Evolutionary conservation across 1,140 invertebrate genomes (phyloP), one percentile per base, ranked within the genome.

Genomic region (Caenorhabditis briggsae): DNA sequence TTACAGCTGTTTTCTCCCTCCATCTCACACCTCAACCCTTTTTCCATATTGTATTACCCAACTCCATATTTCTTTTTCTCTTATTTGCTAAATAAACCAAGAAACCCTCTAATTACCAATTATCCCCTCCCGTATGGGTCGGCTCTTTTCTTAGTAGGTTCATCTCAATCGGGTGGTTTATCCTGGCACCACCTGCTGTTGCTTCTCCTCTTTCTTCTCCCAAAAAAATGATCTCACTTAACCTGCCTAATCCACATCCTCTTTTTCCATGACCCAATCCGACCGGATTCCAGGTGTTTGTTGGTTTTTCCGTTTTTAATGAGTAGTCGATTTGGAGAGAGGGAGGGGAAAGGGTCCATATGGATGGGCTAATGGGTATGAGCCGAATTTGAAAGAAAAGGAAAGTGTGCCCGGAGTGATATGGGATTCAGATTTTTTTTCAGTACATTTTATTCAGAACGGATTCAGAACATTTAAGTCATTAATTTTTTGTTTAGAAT

Each of bases 61-160:
- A 53, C 33, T 33, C 33, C 33, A 33, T 33, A 53, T 11, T 12
- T 53, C 16, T 53, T 18, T 18, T 18, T 5, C 5, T 58, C 56
- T 58, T 9, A 58, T n/a, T 20, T 18, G 2, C 8, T 9, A n/a
- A 58, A 58, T 58, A 58, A 58, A 20, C n/a, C 56, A 14, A 58
- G 16, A n/a, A 58, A 33, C 33, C n/a, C 56, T 58, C 56, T 58
- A 58, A 58, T 58, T 58, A 58, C 56, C n/a, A 58, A 58, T 58
- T 58, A 58, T 58, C 56, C 8, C 56, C n/a, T n/a, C 18, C 56
- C n/a, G 3, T 20, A 3, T 18, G 5, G 2, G 56, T 58, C 56
- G 56, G 56, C 56, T 58, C 56, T 58, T n/a, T n/a, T n/a, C n/a
- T 58, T n/a, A 58, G 8, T 8, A n/a, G 8, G 16, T n/a, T 58